A percentile compares a stretch with the other conserved stretches of the same genome.
These are phyloP conservation scores for Babylonia areolata DNA, from an alignment of 1,140 invertebrate species.

Conservation along the genomic window DNA sequence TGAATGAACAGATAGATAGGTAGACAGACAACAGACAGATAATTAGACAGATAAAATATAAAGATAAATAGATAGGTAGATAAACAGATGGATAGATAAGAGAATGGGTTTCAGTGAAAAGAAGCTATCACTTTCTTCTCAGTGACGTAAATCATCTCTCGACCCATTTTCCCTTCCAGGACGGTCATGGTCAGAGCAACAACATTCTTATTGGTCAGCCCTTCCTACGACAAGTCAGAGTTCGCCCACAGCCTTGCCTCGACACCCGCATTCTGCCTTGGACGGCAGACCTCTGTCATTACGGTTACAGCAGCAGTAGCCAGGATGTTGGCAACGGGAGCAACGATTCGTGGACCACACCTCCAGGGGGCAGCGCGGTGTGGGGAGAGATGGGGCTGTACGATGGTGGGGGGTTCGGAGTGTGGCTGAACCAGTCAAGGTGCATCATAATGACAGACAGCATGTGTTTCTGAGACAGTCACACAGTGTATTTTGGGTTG, in stretches of 20 bases:
- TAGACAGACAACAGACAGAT: too few species aligned
- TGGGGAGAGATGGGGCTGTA: constrained; percentile 61
- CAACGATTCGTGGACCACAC: constrained; percentile 23
- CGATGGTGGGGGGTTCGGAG: constrained; percentile 59
- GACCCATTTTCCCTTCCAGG: constrained; percentile 14
- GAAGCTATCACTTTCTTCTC: too few species aligned
- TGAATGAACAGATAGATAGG: too few species aligned
- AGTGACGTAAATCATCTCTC: too few species aligned
- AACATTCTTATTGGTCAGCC: constrained; percentile 64
- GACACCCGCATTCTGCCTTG: constrained; percentile 23
- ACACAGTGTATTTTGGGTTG: too few species aligned
- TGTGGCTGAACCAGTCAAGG: constrained; percentile 61
- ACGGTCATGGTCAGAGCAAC: constrained; percentile 42
- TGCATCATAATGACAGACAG: too few species aligned
- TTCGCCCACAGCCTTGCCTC: constrained; percentile 45
- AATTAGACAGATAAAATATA: too few species aligned
- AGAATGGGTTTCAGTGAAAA: too few species aligned
- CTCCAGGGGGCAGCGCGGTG: constrained; percentile 30
- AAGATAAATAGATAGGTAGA: too few species aligned
- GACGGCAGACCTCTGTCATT: constrained; percentile 44
- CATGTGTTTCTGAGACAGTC: background rate
- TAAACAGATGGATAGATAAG: too few species aligned
- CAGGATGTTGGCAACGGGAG: background rate
- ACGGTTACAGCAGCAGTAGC: constrained; percentile 46
- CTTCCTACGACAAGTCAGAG: constrained; percentile 59